Percentiles rank a stretch among this genome's conserved stretches.
phyloP scores from a whole-genome alignment of 2,113 vertebrate genomes.

The Lophotis ruficrista region DNA sequence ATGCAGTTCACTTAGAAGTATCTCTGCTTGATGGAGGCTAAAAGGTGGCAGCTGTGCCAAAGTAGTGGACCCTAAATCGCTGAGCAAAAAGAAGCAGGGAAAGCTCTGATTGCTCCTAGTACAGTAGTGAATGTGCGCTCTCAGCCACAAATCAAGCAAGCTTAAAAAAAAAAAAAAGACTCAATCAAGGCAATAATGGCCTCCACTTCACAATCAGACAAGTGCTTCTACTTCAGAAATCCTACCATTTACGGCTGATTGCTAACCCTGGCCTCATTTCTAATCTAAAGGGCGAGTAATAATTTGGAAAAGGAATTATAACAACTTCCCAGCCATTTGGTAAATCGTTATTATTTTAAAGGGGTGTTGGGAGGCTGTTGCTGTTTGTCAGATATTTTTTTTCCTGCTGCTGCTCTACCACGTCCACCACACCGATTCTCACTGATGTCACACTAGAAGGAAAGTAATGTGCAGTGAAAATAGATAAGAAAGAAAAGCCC shows the following conservation, averaged over 20 bases:
- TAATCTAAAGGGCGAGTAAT: conserved; percentile 89
- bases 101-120: conserved; percentile 89
- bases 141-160: conserved; percentile 88
- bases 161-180: conserved; percentile 81
- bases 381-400: conserved; percentile 65
- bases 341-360: conserved; percentile 93
- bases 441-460: not conserved
- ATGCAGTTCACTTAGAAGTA: conserved; percentile 42
- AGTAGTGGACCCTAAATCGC: conserved; percentile 86
- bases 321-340: conserved; percentile 91
- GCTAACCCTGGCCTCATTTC: conserved; percentile 90
- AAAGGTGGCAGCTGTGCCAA: conserved; percentile 85
- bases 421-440: conserved; percentile 41
- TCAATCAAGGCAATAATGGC: conserved; percentile 97
- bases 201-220: conserved; percentile 98
- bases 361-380: conserved; percentile 62
- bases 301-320: conserved; percentile 95
- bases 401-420: conserved; percentile 43
- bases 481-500: not conserved
- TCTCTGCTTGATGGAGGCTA: conserved; percentile 74
- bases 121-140: conserved; percentile 81
- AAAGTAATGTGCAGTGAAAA: not conserved
- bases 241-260: conserved; percentile 96
- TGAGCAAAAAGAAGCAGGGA: conserved; percentile 83
- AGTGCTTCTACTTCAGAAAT: conserved; percentile 91